Conservation (phyloP, 2,113 vertebrate genomes). For the Notarius quadriscutis region DNA sequence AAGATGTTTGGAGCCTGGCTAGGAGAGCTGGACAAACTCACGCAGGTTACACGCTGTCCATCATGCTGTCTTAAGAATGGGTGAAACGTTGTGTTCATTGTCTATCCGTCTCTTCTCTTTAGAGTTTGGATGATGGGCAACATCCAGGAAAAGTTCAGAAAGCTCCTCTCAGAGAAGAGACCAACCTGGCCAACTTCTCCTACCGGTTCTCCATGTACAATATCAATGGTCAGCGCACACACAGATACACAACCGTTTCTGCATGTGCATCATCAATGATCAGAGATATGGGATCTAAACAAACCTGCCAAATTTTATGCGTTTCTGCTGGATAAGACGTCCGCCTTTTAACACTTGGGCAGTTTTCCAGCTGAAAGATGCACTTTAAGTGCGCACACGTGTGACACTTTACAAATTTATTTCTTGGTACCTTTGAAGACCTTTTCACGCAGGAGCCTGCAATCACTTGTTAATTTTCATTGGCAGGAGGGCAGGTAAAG, state of each 20-base stretch:
- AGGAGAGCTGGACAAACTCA: constrained; percentile 90
- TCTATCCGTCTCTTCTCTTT: constrained; percentile 1
- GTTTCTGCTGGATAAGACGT: neutral
- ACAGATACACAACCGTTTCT: neutral
- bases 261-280: neutral
- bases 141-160: constrained; percentile 86
- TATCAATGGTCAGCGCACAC: constrained; percentile 85
- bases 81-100: neutral
- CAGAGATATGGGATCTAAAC: neutral
- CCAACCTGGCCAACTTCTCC: constrained; percentile 98
- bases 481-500: neutral
- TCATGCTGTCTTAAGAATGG: constrained; percentile 37
- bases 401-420: too few relatives aligned
- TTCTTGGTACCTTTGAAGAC: too few relatives aligned
- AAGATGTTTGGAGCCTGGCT: constrained; percentile 99
- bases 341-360: too few relatives aligned
- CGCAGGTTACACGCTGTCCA: constrained; percentile 70
- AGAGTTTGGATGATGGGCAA: constrained; percentile 94
- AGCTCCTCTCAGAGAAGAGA: constrained; percentile 92
- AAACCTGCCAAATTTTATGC: neutral
- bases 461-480: too few relatives aligned
- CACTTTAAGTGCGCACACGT: too few relatives aligned
- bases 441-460: too few relatives aligned
- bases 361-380: too few relatives aligned
- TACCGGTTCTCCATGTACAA: constrained; percentile 99